Base-by-base conservation (phyloP, 2,797 vertebrate genomes). In the Podarcis siculus region DNA sequence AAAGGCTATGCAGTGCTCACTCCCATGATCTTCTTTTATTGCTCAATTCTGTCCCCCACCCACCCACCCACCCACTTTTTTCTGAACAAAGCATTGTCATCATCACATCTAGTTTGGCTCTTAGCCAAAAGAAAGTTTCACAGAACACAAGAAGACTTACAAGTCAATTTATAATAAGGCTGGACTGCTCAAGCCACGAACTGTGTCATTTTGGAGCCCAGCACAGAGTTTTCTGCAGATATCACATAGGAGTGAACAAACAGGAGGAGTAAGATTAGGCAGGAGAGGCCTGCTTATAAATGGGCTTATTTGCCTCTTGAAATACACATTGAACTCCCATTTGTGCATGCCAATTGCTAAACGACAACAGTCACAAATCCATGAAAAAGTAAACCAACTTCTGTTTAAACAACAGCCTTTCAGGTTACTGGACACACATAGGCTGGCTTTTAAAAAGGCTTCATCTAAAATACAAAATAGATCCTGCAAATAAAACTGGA, bases 121-220 rank as follows among this genome's bases (percentile, higher is more conserved):
- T 67, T 39, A 19, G 32, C 15, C n/a, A 4, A n/a, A 72, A 85
- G 55, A 2, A 66, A 39, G 5, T 23, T 73, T 39, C 8, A 25
- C 69, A 27, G 58, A 64, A 72, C 45, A 35, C 45, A 35, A 35
- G 61, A 45, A 5, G 37, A 42, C 37, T 64, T 85, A 37, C 55
- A 61, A 85, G 55, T 77, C 39, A 83, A 37, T 13, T 25, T 61
- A 8, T 23, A 64, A 58, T 35, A 30, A 55, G 3, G 35, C 27
- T 35, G 73, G 19, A 19, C 35, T 61, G 12, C 69, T 0, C 0
- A 55, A 69, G 82, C 66, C 61, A 79, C 6, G 39, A 6, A 39
- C 12, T 78, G 35, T 19, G 32, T n/a, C 2, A 6, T 1, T 12
- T 30, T 86, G 0, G 0, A 21, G 79, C 42, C 45, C 0, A 0